Evolutionary conservation across 2,797 vertebrate genomes (phyloP).

Genomic region (Jordanella pulchra): DNA sequence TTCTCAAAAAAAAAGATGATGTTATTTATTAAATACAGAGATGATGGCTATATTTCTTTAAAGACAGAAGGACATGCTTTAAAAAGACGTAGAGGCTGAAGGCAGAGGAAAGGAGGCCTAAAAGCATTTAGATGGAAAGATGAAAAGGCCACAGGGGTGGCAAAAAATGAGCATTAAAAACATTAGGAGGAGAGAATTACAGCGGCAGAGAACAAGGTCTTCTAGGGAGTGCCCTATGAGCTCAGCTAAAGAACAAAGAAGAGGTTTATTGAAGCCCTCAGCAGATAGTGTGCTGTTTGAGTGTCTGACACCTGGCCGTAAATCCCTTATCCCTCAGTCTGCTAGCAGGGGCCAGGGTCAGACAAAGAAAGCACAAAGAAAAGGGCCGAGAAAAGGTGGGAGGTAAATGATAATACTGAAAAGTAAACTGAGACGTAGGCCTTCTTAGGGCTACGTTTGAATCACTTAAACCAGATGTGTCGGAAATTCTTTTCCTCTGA

Average conservation of each 20-base stretch:
- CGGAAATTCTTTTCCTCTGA: constrained; percentile 22
- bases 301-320: constrained; percentile 63
- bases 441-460: constrained; percentile 42
- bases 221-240: constrained; percentile 54
- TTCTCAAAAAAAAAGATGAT: constrained; percentile 14
- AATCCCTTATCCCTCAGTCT: constrained; percentile 63
- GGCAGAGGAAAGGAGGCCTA: constrained; percentile 31
- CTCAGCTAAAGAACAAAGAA: constrained; percentile 65
- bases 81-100: constrained; percentile 32
- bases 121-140: constrained; percentile 61
- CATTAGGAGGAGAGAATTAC: constrained; percentile 73
- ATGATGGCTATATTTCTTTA: constrained; percentile 38
- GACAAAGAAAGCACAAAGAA: constrained; percentile 52
- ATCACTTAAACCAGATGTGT: constrained; percentile 57
- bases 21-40: constrained; percentile 16
- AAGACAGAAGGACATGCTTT: constrained; percentile 44
- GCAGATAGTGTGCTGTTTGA: constrained; percentile 64
- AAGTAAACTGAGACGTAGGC: constrained; percentile 51
- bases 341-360: constrained; percentile 59
- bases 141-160: constrained; percentile 69
- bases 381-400: constrained; percentile 43
- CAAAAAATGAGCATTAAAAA: constrained; percentile 69
- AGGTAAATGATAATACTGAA: constrained; percentile 54
- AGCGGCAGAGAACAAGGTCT: constrained; percentile 69
- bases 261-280: constrained; percentile 55